These are phyloP conservation scores for Diadophis punctatus DNA, from an alignment of 2,113 vertebrate species.

Conservation along the genomic window DNA sequence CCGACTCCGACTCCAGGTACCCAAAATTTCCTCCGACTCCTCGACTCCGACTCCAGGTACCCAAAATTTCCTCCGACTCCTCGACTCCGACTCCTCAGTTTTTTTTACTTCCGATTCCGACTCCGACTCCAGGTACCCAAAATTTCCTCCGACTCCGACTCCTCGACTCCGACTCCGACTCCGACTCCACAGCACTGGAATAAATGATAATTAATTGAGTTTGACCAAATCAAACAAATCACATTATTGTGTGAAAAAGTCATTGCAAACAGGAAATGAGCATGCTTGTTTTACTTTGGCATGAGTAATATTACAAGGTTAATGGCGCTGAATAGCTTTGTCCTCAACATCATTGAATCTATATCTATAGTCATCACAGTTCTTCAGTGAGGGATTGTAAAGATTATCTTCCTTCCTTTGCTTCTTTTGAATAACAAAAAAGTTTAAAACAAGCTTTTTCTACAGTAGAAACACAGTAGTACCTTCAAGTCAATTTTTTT, in stretches of 20 bases:
- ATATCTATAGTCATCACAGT: not conserved
- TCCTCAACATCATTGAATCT: not conserved
- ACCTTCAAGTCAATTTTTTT: not conserved
- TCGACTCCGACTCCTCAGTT: too few relatives aligned
- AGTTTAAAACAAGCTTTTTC: not conserved
- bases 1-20: too few relatives aligned
- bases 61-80: too few relatives aligned
- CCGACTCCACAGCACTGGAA: too few relatives aligned
- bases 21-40: too few relatives aligned
- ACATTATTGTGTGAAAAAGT: too few relatives aligned
- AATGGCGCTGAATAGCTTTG: not conserved
- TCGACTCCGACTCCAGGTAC: too few relatives aligned
- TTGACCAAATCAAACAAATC: not conserved
- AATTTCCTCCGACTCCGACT: too few relatives aligned
- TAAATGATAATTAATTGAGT: not conserved
- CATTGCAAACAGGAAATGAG: not conserved
- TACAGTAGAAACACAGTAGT: not conserved
- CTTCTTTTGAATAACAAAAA: not conserved
- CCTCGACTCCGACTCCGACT: too few relatives aligned
- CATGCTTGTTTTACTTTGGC: not conserved
- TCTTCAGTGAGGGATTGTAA: not conserved
- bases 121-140: too few relatives aligned
- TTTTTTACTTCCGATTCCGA: too few relatives aligned
- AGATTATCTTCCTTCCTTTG: not conserved
- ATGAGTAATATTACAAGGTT: not conserved